Percentiles rank a stretch among this genome's conserved stretches.
Evolutionary conservation across 2,113 vertebrate genomes (phyloP).

Genomic region (Trogon melanurus): DNA sequence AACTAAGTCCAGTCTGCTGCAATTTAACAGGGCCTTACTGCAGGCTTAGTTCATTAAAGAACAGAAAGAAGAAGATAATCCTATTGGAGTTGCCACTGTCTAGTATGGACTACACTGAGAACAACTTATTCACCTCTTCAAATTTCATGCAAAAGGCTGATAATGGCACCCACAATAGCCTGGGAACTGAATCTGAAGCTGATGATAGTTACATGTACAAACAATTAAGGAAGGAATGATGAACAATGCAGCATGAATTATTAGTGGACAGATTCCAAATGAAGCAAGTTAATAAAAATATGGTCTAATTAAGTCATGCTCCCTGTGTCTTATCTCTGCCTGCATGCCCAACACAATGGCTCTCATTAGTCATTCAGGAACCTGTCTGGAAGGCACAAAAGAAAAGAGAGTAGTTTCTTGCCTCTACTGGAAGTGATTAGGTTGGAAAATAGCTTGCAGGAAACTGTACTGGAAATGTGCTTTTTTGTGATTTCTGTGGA

Average conservation of each 20-base stretch:
- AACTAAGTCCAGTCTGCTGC: background rate
- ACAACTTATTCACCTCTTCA: background rate
- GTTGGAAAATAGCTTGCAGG: background rate
- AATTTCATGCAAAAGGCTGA: background rate
- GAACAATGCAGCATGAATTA: background rate
- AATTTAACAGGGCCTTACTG: background rate
- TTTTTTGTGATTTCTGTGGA: background rate
- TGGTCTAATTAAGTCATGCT: background rate
- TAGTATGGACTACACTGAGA: background rate
- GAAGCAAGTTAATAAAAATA: slow-evolving; percentile 9
- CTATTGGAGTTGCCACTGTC: background rate
- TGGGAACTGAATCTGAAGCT: background rate
- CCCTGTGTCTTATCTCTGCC: background rate
- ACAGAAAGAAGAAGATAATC: background rate
- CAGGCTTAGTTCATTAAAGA: background rate
- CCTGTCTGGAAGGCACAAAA: background rate
- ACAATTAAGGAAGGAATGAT: background rate
- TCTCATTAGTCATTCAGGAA: background rate
- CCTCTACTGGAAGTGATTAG: background rate
- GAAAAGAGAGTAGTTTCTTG: background rate
- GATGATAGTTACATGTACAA: background rate
- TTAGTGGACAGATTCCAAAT: background rate
- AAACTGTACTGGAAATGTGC: background rate
- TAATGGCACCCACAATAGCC: background rate
- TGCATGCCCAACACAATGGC: background rate